These are phyloP conservation scores for Petroica traversi DNA, from an alignment of 2,113 vertebrate genomes.

Conservation along the genomic window DNA sequence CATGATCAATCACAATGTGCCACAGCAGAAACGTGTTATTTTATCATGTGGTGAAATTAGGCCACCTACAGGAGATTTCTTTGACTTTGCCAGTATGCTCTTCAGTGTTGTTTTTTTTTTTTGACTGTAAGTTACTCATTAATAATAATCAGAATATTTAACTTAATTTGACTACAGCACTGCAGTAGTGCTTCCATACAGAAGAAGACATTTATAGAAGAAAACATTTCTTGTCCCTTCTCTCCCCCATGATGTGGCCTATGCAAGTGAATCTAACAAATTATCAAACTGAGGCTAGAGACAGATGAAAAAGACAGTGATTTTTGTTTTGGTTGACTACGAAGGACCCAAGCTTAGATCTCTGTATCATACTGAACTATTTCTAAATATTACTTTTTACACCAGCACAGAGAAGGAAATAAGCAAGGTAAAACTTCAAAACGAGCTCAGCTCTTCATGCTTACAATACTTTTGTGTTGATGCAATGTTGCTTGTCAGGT, in stretches of 20 bases:
- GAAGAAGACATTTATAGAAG: not conserved
- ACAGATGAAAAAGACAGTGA: not conserved
- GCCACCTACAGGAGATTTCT: not conserved
- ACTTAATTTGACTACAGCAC: not conserved
- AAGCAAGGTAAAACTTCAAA: not conserved
- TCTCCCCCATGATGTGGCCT: not conserved
- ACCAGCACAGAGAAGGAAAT: not conserved
- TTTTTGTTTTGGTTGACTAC: not conserved
- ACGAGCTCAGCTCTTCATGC: not conserved
- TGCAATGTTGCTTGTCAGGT: rapidly evolving
- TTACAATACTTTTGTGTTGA: not conserved
- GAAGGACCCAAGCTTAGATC: not conserved
- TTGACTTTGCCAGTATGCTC: not conserved
- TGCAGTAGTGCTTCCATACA: not conserved
- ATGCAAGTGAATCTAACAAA: not conserved
- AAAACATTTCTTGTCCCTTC: not conserved
- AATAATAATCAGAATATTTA: not conserved
- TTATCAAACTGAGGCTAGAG: not conserved
- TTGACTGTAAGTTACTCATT: not conserved
- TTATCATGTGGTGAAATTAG: not conserved
- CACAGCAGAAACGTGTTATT: not conserved
- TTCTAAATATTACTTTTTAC: not conserved
- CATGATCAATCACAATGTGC: not conserved
- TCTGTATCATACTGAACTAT: not conserved
- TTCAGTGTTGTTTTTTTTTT: not conserved